Evolutionary conservation across 2,113 vertebrate genomes (phyloP).

Genomic region (Cyanistes caeruleus): DNA sequence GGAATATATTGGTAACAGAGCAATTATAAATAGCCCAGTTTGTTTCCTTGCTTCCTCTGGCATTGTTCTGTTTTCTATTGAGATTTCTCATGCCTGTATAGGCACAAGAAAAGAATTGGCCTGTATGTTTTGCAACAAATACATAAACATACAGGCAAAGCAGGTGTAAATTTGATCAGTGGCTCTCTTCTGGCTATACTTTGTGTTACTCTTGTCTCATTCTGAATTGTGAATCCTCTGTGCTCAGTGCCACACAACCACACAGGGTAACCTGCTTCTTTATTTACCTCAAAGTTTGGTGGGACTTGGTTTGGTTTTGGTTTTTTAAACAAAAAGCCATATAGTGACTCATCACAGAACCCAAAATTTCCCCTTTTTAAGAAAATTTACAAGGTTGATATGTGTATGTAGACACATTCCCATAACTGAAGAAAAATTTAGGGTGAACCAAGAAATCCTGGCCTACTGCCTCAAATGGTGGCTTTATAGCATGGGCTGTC

Average conservation of each 20-base stretch:
- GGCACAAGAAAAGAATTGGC: neutral
- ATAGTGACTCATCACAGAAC: neutral
- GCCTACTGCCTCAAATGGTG: neutral
- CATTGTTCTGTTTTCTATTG: neutral
- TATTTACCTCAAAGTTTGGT: neutral
- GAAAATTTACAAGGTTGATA: neutral
- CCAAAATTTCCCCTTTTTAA: neutral
- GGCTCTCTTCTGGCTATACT: neutral
- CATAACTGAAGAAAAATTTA: neutral
- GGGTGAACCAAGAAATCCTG: neutral
- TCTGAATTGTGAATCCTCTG: neutral
- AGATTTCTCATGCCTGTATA: neutral
- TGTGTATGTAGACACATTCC: rapidly evolving
- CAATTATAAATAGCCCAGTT: neutral
- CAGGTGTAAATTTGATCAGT: neutral
- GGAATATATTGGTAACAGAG: neutral
- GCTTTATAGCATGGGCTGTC: neutral
- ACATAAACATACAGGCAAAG: neutral
- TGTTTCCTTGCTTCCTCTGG: neutral
- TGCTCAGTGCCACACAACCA: neutral
- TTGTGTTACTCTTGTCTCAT: neutral
- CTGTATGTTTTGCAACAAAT: neutral
- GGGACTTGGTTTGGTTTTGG: neutral
- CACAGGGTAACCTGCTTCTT: neutral
- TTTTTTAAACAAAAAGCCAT: neutral